phyloP scores from a whole-genome alignment of 2,888 invertebrate species.

The Drosophila mettleri region DNA sequence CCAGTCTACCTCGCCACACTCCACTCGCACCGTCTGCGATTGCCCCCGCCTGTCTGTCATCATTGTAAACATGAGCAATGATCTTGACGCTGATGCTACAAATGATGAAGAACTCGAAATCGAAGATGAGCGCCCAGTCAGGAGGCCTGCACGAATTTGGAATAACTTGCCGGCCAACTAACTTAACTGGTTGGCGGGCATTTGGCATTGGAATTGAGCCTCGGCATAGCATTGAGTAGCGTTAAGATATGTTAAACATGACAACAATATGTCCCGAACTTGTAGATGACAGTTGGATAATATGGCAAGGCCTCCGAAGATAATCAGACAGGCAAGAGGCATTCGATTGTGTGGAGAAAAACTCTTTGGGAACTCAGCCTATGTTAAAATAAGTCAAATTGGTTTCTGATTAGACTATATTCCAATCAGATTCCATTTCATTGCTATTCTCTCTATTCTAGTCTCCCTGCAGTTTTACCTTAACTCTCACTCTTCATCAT shows the following conservation, averaged over 20 bases:
- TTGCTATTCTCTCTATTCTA: background rate
- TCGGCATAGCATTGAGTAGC: conserved; percentile 68
- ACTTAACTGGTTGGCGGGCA: conserved; percentile 57
- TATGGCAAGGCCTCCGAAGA: conserved; percentile 12
- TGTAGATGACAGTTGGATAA: conserved; percentile 55
- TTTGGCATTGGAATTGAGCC: conserved; percentile 16
- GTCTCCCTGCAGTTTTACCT: background rate
- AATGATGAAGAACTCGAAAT: conserved; percentile 83
- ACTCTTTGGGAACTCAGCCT: background rate
- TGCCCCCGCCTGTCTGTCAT: conserved; percentile 75
- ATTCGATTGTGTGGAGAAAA: background rate
- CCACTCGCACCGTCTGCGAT: conserved; percentile 31
- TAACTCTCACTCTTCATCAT: background rate
- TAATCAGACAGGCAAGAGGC: background rate
- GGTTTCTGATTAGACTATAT: background rate
- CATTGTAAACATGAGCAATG: conserved; percentile 84
- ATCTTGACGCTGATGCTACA: conserved; percentile 84
- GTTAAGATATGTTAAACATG: conserved; percentile 83
- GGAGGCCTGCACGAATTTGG: conserved; percentile 34
- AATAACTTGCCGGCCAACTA: conserved; percentile 40
- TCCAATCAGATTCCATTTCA: background rate
- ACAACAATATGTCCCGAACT: conserved; percentile 80
- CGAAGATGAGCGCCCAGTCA: conserved; percentile 61
- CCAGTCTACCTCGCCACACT: background rate
- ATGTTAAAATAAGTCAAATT: background rate